Conservation (phyloP, 2,113 vertebrate species). For the Acrocephalus kingi region DNA sequence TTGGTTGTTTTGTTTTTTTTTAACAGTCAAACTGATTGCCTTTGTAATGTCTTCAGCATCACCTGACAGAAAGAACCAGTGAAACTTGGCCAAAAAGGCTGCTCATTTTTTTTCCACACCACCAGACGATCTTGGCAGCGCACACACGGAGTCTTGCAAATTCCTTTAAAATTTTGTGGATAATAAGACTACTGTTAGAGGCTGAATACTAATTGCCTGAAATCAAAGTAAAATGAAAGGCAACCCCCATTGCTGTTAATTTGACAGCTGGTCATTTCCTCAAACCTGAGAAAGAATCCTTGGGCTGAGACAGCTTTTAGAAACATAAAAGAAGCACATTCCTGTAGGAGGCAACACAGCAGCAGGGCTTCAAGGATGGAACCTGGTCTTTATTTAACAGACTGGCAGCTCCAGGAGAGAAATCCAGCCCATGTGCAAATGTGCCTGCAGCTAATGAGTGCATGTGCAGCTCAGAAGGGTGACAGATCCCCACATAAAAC, state of each 20-base stretch:
- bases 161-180: background rate
- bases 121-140: background rate
- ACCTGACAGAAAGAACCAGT: background rate
- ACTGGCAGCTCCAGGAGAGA: background rate
- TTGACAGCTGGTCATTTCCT: conserved; percentile 17
- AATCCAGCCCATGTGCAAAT: background rate
- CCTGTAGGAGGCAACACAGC: background rate
- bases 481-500: background rate
- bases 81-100: background rate
- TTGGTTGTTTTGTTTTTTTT: background rate
- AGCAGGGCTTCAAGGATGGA: background rate
- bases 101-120: background rate
- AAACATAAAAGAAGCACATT: background rate
- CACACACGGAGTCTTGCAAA: background rate
- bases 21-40: background rate
- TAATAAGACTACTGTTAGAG: background rate
- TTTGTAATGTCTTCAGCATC: background rate
- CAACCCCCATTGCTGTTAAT: background rate
- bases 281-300: background rate
- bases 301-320: background rate
- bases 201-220: conserved; percentile 5
- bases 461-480: background rate
- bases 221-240: conserved; percentile 38
- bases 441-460: conserved; percentile 4
- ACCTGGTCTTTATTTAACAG: conserved; percentile 8